These are phyloP conservation scores for Tamias sibiricus DNA, from an alignment of 2,113 vertebrate genomes.

Conservation along the genomic window DNA sequence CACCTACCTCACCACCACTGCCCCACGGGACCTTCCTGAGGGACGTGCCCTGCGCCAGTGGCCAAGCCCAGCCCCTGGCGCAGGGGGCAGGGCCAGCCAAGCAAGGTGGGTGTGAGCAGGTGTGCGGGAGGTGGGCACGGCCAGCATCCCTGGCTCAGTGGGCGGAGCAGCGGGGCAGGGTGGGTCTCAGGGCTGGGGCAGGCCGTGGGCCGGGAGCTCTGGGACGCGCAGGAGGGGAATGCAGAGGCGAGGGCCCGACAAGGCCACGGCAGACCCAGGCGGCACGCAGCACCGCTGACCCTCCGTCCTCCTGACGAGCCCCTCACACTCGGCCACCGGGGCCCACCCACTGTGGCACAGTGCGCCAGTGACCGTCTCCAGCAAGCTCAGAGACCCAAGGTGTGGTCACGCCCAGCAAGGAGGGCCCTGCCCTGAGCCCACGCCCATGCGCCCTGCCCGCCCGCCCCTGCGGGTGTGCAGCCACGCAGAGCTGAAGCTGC, in stretches of 20 bases:
- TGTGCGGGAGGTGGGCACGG: neutral
- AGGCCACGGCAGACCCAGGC: neutral
- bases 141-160: neutral
- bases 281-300: neutral
- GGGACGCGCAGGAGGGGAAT: neutral
- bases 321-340: neutral
- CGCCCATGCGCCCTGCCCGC: neutral
- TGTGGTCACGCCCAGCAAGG: neutral
- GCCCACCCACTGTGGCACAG: neutral
- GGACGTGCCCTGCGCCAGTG: neutral
- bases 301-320: neutral
- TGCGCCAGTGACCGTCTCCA: neutral
- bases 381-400: accelerated
- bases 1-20: accelerated
- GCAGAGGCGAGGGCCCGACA: too few species aligned
- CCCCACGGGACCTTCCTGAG: neutral
- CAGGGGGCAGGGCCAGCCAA: too few species aligned
- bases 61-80: neutral
- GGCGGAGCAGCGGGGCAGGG: too few species aligned
- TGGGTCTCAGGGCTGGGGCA: neutral
- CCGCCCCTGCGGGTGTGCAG: neutral
- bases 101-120: neutral
- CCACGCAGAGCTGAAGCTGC: too few species aligned
- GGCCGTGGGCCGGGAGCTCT: neutral
- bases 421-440: neutral